These are phyloP conservation scores for Ataeniobius toweri DNA, from an alignment of 2,797 vertebrate species.

Conservation along the genomic window DNA sequence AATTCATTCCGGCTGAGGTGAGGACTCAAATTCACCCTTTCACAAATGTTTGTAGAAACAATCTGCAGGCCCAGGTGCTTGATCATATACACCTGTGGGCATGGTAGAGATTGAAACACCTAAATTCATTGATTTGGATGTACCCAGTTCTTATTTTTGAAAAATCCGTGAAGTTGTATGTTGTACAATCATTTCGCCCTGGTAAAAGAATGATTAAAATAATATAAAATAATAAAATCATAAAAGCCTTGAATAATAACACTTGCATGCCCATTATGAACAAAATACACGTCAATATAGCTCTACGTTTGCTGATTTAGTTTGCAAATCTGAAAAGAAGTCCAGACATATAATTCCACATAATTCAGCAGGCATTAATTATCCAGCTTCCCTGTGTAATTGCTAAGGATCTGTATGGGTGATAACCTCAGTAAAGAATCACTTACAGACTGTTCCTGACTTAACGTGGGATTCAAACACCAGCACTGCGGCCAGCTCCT, in stretches of 20 bases:
- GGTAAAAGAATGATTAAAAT: neutral
- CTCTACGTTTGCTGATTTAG: neutral
- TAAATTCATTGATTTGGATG: too few species aligned
- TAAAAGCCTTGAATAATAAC: neutral
- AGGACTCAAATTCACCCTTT: too few species aligned
- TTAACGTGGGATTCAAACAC: slow-evolving; percentile 93
- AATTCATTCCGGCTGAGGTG: too few species aligned
- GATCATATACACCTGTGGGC: too few species aligned
- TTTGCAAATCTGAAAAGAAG: neutral
- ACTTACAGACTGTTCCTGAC: slow-evolving; percentile 94
- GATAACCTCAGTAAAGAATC: slow-evolving; percentile 39
- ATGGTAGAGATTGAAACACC: too few species aligned
- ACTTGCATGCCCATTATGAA: neutral
- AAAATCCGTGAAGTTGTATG: neutral
- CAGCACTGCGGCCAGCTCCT: slow-evolving; percentile 91
- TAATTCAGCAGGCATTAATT: neutral
- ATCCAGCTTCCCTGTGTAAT: slow-evolving; percentile 6
- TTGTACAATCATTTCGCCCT: neutral
- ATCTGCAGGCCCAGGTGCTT: too few species aligned
- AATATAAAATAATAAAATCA: neutral
- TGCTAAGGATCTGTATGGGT: neutral
- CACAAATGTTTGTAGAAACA: too few species aligned
- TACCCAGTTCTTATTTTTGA: neutral
- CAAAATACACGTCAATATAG: neutral
- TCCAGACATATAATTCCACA: neutral